Evolutionary conservation across 2,888 invertebrate species (phyloP).

Genomic region (Serripes groenlandicus): DNA sequence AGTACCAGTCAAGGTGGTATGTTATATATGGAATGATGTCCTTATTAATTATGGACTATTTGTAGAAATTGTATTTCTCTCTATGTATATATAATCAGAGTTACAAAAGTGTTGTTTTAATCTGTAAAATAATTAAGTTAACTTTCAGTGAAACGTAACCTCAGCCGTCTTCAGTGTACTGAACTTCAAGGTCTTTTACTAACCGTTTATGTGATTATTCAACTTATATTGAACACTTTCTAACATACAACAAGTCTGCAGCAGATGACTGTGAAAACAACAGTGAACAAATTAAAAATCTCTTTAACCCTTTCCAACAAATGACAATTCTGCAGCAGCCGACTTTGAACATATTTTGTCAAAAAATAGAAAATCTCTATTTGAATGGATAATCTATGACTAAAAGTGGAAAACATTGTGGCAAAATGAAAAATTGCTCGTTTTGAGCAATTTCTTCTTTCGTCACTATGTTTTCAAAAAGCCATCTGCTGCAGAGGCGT

Average conservation of each 20-base stretch:
- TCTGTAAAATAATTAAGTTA: background rate
- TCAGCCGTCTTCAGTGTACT: slow-evolving; percentile 25
- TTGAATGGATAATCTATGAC: no score
- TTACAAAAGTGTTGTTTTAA: slow-evolving; percentile 2
- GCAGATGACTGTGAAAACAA: no score
- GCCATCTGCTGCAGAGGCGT: no score
- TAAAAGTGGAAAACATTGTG: background rate
- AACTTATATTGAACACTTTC: no score
- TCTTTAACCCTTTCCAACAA: no score
- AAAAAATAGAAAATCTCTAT: no score
- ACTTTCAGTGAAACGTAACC: background rate
- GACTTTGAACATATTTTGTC: no score
- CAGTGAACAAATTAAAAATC: no score
- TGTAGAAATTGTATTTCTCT: background rate
- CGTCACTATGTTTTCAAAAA: background rate
- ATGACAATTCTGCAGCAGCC: no score
- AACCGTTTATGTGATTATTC: slow-evolving; percentile 14
- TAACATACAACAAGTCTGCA: no score
- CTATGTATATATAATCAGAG: background rate
- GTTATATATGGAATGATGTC: no score
- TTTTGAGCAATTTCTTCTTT: background rate
- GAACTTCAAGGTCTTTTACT: slow-evolving; percentile 19
- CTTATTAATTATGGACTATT: background rate
- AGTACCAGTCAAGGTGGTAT: no score
- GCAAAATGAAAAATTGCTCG: slow-evolving; percentile 8